A percentile compares a stretch with the other conserved stretches of the same genome.
These are phyloP conservation scores for Pristionchus maxplancki DNA, from an alignment of 2,888 invertebrate genomes.

Conservation along the genomic window DNA sequence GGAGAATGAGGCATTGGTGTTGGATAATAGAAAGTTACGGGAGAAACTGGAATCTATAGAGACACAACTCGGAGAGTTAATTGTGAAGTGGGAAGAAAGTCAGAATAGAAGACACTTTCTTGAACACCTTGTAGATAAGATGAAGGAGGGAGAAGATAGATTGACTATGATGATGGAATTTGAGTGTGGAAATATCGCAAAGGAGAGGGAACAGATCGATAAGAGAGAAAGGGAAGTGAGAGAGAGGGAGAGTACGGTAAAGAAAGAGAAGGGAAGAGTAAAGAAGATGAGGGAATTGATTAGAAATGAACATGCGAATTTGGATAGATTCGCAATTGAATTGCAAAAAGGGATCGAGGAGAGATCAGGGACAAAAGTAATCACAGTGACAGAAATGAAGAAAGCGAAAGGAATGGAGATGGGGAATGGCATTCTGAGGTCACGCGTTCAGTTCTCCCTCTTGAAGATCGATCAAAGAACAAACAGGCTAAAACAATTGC, in stretches of 20 bases:
- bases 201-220: not conserved
- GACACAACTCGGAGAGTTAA: not conserved
- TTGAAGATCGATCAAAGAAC: not conserved
- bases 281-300: not conserved
- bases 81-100: not conserved
- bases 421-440: not conserved
- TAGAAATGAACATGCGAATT: too few species aligned
- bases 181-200: not conserved
- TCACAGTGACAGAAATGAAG: not conserved
- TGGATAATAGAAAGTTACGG: not conserved
- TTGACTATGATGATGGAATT: not conserved
- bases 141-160: not conserved
- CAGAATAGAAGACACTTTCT: not conserved
- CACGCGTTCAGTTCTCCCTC: not conserved
- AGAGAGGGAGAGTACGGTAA: not conserved
- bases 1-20: not conserved
- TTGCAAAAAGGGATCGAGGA: not conserved
- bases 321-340: not conserved
- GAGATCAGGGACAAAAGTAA: not conserved
- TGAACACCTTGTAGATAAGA: not conserved
- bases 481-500: not conserved
- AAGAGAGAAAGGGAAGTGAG: not conserved
- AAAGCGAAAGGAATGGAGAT: not conserved
- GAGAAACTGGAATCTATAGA: not conserved
- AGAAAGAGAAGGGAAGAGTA: not conserved